Evolutionary conservation across 30 jellyfish, hydroid and myxozoan genomes (phyloP).

Genomic region (Pelagia noctiluca): DNA sequence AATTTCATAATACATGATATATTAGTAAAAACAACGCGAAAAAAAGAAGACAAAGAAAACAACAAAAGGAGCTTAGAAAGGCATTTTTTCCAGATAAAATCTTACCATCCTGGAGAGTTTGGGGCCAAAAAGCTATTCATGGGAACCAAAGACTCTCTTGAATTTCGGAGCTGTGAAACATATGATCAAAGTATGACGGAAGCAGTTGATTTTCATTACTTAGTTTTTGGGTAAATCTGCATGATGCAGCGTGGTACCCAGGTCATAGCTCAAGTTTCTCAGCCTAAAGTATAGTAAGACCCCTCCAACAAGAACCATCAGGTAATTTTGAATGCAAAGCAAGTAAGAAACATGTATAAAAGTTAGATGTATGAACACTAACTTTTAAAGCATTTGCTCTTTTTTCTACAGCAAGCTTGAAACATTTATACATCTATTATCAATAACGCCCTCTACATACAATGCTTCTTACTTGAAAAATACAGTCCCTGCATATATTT

Average conservation of each 20-base stretch:
- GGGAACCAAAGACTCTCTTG: conserved; percentile 56
- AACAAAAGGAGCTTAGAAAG: neutral
- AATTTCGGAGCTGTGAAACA: conserved; percentile 53
- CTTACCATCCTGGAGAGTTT: conserved; percentile 59
- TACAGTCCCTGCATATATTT: too few relatives aligned
- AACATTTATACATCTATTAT: too few relatives aligned
- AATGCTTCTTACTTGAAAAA: too few relatives aligned
- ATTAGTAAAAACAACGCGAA: neutral
- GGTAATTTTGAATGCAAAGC: too few relatives aligned
- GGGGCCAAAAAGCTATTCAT: conserved; percentile 38
- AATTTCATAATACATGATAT: neutral
- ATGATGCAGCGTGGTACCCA: too few relatives aligned
- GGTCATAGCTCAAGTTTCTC: too few relatives aligned
- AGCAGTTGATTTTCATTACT: too few relatives aligned
- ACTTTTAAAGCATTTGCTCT: neutral
- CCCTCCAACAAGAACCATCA: too few relatives aligned
- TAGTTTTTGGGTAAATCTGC: too few relatives aligned
- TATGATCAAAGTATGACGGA: neutral
- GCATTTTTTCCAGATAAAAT: neutral
- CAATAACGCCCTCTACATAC: too few relatives aligned
- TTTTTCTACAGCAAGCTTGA: neutral
- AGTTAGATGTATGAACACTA: neutral
- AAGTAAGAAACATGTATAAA: neutral
- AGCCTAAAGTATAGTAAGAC: too few relatives aligned
- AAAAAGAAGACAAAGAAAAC: neutral